These are phyloP conservation scores for Brachionus rubens DNA, from an alignment of 1,140 invertebrate genomes.

Conservation along the genomic window DNA sequence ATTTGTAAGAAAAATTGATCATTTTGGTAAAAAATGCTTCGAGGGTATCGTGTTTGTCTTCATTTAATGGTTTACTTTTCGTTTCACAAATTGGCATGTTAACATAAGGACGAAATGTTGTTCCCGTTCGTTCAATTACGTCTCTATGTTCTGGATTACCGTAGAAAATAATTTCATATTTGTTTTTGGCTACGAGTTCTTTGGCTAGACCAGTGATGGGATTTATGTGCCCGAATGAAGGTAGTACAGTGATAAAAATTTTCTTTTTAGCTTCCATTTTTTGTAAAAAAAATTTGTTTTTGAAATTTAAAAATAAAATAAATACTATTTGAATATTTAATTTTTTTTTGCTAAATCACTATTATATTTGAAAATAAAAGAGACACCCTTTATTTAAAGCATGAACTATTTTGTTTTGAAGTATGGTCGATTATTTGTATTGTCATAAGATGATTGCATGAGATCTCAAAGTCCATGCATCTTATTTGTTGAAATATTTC, in stretches of 20 bases:
- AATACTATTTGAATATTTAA: too few relatives aligned
- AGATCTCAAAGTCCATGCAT: too few relatives aligned
- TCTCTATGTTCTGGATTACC: not conserved
- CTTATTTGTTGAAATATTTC: too few relatives aligned
- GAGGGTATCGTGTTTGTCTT: not conserved
- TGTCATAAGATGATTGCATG: too few relatives aligned
- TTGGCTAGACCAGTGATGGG: not conserved
- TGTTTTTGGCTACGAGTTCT: not conserved
- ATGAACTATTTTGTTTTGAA: too few relatives aligned
- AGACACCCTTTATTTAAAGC: too few relatives aligned
- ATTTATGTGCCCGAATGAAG: slow-evolving; percentile 23
- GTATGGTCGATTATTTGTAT: too few relatives aligned
- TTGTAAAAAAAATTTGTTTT: too few relatives aligned
- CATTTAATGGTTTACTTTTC: not conserved
- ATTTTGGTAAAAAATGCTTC: not conserved
- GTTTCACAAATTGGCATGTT: not conserved
- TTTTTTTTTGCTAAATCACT: too few relatives aligned
- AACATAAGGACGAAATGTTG: not conserved
- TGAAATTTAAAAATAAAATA: too few relatives aligned
- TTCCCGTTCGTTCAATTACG: slow-evolving; percentile 13
- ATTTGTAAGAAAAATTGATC: not conserved
- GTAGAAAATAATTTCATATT: slow-evolving; percentile 22
- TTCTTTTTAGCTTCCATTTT: not conserved
- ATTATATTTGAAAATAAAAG: too few relatives aligned
- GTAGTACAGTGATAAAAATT: slow-evolving; percentile 7